Conservation (phyloP, 2,797 vertebrate genomes). For the Australoheros facetus region DNA sequence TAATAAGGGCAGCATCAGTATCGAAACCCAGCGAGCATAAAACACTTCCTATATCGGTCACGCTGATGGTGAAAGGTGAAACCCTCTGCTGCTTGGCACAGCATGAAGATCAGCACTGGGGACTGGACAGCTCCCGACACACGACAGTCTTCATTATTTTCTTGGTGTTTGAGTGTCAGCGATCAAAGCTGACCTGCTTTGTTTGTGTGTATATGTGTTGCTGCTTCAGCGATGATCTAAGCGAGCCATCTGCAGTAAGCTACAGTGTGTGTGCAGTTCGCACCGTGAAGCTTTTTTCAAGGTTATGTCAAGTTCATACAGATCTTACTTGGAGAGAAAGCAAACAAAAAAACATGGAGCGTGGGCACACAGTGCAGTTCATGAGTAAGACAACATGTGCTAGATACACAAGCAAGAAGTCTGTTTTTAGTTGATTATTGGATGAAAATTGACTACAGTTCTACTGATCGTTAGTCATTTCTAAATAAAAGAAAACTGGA, state of each 20-base stretch:
- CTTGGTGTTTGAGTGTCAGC: constrained; percentile 1
- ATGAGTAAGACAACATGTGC: neutral
- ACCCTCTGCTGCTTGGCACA: constrained; percentile 19
- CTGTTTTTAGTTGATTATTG: neutral
- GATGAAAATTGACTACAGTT: neutral
- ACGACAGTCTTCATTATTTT: constrained; percentile 13
- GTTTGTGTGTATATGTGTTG: constrained; percentile 17
- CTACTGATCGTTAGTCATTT: neutral
- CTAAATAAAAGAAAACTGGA: neutral
- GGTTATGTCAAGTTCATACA: constrained; percentile 11
- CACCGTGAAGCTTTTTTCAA: constrained; percentile 17
- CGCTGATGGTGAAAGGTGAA: constrained; percentile 49
- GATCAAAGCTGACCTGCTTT: constrained; percentile 60
- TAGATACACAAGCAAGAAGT: accelerated
- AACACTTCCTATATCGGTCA: constrained; percentile 62
- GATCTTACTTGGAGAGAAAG: neutral
- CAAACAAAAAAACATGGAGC: neutral
- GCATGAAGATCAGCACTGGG: constrained; percentile 50
- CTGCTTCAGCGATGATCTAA: constrained; percentile 36
- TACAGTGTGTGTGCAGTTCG: neutral
- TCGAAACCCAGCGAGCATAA: constrained; percentile 59
- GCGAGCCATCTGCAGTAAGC: constrained; percentile 13
- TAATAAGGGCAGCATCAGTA: constrained; percentile 73
- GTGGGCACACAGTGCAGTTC: neutral
- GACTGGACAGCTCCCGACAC: constrained; percentile 41